Evolutionary conservation across 2,113 vertebrate genomes (phyloP).

Genomic region (Sylvia atricapilla): DNA sequence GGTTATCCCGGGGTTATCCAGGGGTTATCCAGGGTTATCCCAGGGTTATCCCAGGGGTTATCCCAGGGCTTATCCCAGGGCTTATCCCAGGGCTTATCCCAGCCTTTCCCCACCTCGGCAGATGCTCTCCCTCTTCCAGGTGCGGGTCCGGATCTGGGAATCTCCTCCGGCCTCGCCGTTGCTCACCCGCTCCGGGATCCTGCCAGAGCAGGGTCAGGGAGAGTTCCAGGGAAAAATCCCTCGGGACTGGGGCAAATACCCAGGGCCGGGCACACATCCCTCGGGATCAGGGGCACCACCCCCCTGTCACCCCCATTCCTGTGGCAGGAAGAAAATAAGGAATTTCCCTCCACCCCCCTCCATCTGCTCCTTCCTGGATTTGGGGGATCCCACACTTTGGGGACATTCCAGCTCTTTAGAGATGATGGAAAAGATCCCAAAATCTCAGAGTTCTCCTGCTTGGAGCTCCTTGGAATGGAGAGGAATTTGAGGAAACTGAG

Average conservation of each 20-base stretch:
- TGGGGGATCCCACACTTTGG: background rate
- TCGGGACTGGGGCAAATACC: background rate
- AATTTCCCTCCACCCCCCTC: background rate
- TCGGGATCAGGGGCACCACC: background rate
- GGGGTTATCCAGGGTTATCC: too few species aligned
- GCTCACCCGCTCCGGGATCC: background rate
- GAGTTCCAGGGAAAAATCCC: background rate
- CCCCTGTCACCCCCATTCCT: too few species aligned
- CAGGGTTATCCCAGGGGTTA: too few species aligned
- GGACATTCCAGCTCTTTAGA: background rate
- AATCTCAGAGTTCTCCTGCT: background rate
- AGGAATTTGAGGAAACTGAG: background rate
- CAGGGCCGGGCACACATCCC: background rate
- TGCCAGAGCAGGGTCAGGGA: background rate
- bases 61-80: too few species aligned
- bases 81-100: too few species aligned
- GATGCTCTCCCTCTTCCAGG: background rate
- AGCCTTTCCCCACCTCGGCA: background rate
- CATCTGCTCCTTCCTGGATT: background rate
- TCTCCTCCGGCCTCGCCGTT: background rate
- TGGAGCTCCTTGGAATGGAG: background rate
- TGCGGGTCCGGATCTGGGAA: background rate
- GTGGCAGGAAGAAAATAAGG: background rate
- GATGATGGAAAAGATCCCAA: background rate
- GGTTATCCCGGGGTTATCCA: too few species aligned